Evolutionary conservation across 2,113 vertebrate genomes (phyloP), one percentile per base, ranked within the genome.

Genomic region (Vimba vimba): DNA sequence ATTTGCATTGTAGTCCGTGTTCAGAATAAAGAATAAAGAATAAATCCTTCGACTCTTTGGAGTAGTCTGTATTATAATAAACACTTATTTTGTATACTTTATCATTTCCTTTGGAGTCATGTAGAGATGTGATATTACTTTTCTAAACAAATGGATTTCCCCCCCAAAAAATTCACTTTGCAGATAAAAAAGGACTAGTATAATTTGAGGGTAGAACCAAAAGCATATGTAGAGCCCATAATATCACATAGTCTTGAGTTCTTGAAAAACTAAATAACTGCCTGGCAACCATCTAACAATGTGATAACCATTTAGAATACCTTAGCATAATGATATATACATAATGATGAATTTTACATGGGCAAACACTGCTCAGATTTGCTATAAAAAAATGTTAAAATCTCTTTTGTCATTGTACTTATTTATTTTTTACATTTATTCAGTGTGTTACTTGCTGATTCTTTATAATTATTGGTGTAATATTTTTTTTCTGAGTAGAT

Each of bases 11-110:
- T 87, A 82, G 88, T 87, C 75, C 25, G 13, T 86, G 60, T 43
- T 13, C 76, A 52, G 90, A 91, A 91, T 90, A 86, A 88, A 86
- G 90, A 91, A 91, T 90, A 86, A 88, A 86, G 84, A 91, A 87
- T 79, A 25, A 6, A 17, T 45, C 84, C 78, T 78, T 19, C 30
- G 47, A 50, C 45, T 75, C 10, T 43, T 76, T 52, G 43, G 25
- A 76, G 74, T n/a, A 47, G 39, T 25, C n/a, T 75, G 43, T 9
- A 52, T 17, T 77, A 55, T 77, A 33, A 74, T 74, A 77, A 55
- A 77, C 25, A 55, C 15, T 77, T 55, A 0, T 77, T 77, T 77
- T 77, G 74, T 17, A 52, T 77, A 77, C 15, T 33, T 77, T 55
- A 55, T 77, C 9, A 2, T 55, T 55, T 76, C 15, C 43, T 30